phyloP scores from a whole-genome alignment of 2,888 invertebrate species.

The Himalopsyche japonica region DNA sequence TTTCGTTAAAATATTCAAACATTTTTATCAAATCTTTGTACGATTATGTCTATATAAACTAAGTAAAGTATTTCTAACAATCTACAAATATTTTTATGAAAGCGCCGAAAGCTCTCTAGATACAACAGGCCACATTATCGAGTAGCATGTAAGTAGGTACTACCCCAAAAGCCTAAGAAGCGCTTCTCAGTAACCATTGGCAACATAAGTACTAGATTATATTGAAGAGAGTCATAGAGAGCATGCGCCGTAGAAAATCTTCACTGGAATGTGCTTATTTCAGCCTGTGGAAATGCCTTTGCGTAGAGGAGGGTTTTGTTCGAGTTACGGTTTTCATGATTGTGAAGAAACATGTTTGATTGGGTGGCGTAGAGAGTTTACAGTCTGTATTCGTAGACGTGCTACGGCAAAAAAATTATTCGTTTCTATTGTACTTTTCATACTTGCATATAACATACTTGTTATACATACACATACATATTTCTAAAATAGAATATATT shows the following conservation, averaged over 20 bases:
- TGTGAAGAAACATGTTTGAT: constrained; percentile 1
- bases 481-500: too few species aligned
- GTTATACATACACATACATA: too few species aligned
- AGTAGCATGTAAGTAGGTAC: background rate
- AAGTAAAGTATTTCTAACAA: background rate
- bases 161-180: background rate
- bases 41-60: too few species aligned
- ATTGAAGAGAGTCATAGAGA: background rate
- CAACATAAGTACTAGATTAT: background rate
- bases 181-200: background rate
- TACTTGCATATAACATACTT: too few species aligned
- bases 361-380: background rate
- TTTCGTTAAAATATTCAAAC: too few species aligned
- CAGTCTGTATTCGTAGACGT: background rate
- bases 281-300: background rate
- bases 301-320: background rate
- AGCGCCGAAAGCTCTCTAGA: background rate
- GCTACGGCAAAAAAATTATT: background rate
- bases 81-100: background rate
- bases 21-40: too few species aligned
- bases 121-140: background rate
- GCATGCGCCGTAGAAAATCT: background rate
- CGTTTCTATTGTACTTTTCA: background rate
- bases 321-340: background rate
- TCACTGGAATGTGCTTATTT: background rate